Evolutionary conservation across 2,113 vertebrate genomes (phyloP), one percentile per base, ranked within the genome.

Genomic region (Gavialis gangeticus): DNA sequence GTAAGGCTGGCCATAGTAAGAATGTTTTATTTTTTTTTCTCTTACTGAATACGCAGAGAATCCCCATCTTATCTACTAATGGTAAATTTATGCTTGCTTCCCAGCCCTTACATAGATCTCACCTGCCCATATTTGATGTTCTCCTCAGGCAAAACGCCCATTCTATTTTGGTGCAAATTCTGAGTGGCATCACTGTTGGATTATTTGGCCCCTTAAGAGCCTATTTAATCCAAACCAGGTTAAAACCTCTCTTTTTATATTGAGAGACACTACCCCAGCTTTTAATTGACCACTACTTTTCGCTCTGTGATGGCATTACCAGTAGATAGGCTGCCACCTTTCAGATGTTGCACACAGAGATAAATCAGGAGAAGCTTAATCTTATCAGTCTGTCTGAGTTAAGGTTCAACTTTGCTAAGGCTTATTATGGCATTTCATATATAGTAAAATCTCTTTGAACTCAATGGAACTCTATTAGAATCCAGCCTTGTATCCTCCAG

Each of bases 141-240:
- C 27, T 89, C 34, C 63, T 67, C 15, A n/a, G 63, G 30, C 46
- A 88, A 71, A 93, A 46, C 57, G 60, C 34, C 24, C 4, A 12
- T n/a, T 89, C 88, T 28, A 16, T 18, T 67, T 24, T 71, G 37
- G 54, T 2, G 82, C 60, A 89, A 63, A 82, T 81, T 21, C 14
- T 62, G 75, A 27, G 15, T 1, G 0, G 16, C 6, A 18, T 12
- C 13, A 8, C 13, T 54, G 9, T 57, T 34, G 34, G 28, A 1
- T 14, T 66, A 9, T 6, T 28, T 55, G 7, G 5, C 28, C 46
- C 79, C 13, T 2, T 30, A 28, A 27, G 86, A 79, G 3, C 37
- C 54, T 14, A 3, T 56, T 76, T 27, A 59, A 3, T 75, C 8
- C 1, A 13, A 25, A 30, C 56, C 57, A 18, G 28, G 73, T 25